Percentiles rank a stretch among this genome's conserved stretches.
These are phyloP conservation scores for Drosophila demipolita DNA, from an alignment of 2,888 invertebrate species.

Conservation along the genomic window DNA sequence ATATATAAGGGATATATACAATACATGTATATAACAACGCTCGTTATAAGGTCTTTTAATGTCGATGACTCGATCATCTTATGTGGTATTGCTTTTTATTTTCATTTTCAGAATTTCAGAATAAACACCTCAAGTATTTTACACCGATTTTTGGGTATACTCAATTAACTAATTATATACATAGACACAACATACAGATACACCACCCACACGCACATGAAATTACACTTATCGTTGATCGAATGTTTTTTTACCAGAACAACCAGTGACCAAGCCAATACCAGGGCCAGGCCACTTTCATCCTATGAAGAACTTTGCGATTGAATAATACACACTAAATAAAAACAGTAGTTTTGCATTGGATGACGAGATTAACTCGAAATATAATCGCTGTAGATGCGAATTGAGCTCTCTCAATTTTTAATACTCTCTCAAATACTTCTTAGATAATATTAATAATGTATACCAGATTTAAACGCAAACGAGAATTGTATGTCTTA, in stretches of 20 bases:
- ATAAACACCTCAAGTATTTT: conserved; percentile 20
- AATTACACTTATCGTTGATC: conserved; percentile 8
- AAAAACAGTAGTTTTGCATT: conserved; percentile 18
- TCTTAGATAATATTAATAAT: conserved; percentile 9
- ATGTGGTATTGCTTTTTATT: conserved; percentile 22
- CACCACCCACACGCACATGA: conserved; percentile 24
- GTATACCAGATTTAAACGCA: conserved; percentile 19
- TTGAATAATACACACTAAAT: conserved; percentile 15
- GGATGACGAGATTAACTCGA: conserved; percentile 17
- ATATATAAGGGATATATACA: conserved; percentile 8
- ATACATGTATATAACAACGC: conserved; percentile 6
- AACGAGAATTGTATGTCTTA: conserved; percentile 5
- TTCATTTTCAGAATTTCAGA: conserved; percentile 8
- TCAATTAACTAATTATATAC: conserved; percentile 5
- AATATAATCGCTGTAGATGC: conserved; percentile 19
- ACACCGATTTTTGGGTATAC: conserved; percentile 25
- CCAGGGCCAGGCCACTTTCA: conserved; percentile 10
- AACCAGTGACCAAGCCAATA: conserved; percentile 21
- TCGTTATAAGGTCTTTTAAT: conserved; percentile 7
- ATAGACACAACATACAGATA: conserved; percentile 31
- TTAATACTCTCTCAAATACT: conserved; percentile 9
- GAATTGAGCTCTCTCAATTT: conserved; percentile 20
- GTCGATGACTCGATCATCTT: conserved; percentile 26
- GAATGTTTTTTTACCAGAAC: conserved; percentile 15
- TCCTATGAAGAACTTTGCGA: conserved; percentile 15